Base-by-base conservation (phyloP, 1,140 invertebrate genomes). In the Ladona fulva region DNA sequence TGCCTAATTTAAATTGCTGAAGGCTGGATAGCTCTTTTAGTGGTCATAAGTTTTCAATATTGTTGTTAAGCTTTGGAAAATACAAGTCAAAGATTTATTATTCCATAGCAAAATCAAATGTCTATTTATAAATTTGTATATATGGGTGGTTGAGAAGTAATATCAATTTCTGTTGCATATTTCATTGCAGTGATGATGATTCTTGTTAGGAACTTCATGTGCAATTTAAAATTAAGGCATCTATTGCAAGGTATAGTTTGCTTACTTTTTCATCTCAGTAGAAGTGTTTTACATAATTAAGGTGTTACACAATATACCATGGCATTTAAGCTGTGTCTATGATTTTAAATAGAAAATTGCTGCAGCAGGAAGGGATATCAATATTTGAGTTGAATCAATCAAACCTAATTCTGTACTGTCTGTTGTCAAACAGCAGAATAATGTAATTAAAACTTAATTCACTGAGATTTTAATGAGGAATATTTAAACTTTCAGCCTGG, bases 101-200 rank as follows among this genome's bases (percentile, higher is more conserved):
- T 12, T 66, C 14, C n/a, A 66, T 66, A 66, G 14, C 52, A 66
- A 19, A 66, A 66, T 66, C 3, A 66, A 66, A 66, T 66, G 52
- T 66, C 3, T 66, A 66, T 66, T 66, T 66, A 66, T 66, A 66
- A 66, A 66, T 66, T 66, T 66, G 52, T 66, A 66, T 66, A 66
- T 66, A 66, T 6, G 52, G 29, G 14, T 66, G 52, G 52, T 19
- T 66, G n/a, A 66, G 52, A 66, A 37, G 29, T 37, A 3, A 66
- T 16, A 66, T 66, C 52, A 1, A 37, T 66, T 66, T 66, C 52
- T 66, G 52, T 66, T 66, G 52, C 52, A 66, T 19, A 66, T 66
- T 66, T 22, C 52, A 66, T 16, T 66, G 52, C 52, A 66, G 12
- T 66, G 52, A 66, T 12, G 52, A 22, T 66, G 12, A 22, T 66